phyloP scores from a whole-genome alignment of 2,113 vertebrate genomes.

The Morone chrysops region DNA sequence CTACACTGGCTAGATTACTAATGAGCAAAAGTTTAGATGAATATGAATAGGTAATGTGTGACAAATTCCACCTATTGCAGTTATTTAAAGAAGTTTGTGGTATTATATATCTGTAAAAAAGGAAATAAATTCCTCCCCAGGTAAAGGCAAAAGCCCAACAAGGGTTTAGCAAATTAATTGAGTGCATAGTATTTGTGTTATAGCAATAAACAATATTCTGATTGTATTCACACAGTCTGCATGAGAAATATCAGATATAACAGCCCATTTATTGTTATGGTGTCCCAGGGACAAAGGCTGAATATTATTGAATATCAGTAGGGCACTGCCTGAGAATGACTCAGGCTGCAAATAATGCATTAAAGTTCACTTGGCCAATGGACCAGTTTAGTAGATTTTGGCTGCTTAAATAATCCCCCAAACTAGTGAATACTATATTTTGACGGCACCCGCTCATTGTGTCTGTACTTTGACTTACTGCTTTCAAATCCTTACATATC shows the following conservation, averaged over 20 bases:
- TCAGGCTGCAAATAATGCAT: constrained; percentile 46
- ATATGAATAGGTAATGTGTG: not conserved
- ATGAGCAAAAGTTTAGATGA: no score
- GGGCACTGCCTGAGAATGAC: constrained; percentile 24
- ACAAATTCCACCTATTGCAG: not conserved
- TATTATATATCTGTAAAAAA: not conserved
- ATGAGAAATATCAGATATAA: constrained; percentile 53
- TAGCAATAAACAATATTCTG: constrained; percentile 30
- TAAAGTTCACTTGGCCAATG: constrained; percentile 41
- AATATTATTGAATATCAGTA: constrained; percentile 53
- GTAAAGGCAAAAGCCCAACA: constrained; percentile 15
- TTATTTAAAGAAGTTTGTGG: not conserved
- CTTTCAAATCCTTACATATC: not conserved
- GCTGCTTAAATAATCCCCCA: constrained; percentile 16
- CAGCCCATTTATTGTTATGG: constrained; percentile 46
- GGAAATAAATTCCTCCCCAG: not conserved
- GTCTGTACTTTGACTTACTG: constrained; percentile 5
- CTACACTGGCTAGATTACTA: not conserved
- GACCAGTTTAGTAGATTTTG: constrained; percentile 19
- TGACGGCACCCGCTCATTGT: not conserved
- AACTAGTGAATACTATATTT: constrained; percentile 3
- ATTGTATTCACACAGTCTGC: constrained; percentile 24
- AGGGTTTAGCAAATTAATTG: constrained; percentile 29
- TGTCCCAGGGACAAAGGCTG: constrained; percentile 32
- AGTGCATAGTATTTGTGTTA: constrained; percentile 2